Evolutionary conservation across 2,888 invertebrate genomes (phyloP).

Genomic region (Drosophila antonietae): DNA sequence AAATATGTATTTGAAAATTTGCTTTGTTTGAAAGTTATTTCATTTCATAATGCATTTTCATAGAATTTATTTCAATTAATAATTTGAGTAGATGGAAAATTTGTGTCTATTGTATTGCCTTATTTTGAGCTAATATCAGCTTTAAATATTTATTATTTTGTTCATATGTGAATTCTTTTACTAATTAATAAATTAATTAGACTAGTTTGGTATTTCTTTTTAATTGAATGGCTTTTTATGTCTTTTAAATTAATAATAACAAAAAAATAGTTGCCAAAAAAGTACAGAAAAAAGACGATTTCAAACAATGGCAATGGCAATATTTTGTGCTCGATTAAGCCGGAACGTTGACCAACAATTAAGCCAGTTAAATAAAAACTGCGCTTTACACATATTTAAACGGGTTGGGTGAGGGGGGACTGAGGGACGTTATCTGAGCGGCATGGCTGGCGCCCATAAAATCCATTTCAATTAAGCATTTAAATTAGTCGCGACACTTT

Average conservation of each 20-base stretch:
- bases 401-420: too few species aligned
- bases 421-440: constrained; percentile 46
- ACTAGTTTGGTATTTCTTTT: constrained; percentile 10
- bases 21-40: background rate
- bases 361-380: constrained; percentile 78
- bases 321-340: constrained; percentile 74
- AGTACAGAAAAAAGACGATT: constrained; percentile 23
- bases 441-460: constrained; percentile 69
- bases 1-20: constrained; percentile 2
- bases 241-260: constrained; percentile 44
- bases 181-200: constrained; percentile 15
- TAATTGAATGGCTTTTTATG: constrained; percentile 39
- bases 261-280: constrained; percentile 5
- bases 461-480: constrained; percentile 82
- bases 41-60: background rate
- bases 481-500: constrained; percentile 81
- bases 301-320: constrained; percentile 37
- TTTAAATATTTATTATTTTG: background rate
- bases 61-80: background rate
- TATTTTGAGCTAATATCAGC: background rate
- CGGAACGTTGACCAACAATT: constrained; percentile 69
- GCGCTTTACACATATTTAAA: constrained; percentile 75
- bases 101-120: background rate
- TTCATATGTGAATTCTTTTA: background rate
- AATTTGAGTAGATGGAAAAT: background rate